These are phyloP conservation scores for Apocrypta bakeri DNA, from an alignment of 1,140 invertebrate genomes.

Conservation along the genomic window DNA sequence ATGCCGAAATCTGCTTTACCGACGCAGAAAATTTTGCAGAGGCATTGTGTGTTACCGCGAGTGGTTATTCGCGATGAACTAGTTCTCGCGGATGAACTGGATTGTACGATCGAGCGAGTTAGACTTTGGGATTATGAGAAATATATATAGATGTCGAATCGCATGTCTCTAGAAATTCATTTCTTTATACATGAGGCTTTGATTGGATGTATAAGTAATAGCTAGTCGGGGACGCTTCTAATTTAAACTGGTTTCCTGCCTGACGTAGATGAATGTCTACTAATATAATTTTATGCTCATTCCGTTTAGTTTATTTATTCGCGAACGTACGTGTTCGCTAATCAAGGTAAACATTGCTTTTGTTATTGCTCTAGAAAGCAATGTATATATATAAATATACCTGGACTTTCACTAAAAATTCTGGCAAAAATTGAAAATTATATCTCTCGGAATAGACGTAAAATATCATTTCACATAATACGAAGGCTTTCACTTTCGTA, in stretches of 20 bases:
- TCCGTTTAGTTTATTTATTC: too few species aligned
- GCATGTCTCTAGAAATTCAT: too few species aligned
- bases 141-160: too few species aligned
- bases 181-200: too few species aligned
- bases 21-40: not conserved
- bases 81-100: not conserved
- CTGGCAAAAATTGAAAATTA: too few species aligned
- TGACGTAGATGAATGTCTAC: too few species aligned
- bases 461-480: not conserved
- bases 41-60: not conserved
- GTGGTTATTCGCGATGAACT: not conserved
- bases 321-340: too few species aligned
- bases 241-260: too few species aligned
- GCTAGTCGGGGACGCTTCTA: too few species aligned
- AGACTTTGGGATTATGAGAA: too few species aligned
- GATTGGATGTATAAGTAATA: not conserved
- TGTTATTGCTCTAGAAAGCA: not conserved
- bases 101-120: not conserved
- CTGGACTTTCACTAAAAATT: not conserved
- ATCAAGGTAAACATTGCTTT: not conserved
- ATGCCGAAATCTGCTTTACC: slow-evolving; percentile 26
- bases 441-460: not conserved
- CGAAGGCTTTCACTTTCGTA: not conserved
- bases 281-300: too few species aligned
- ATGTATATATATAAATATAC: not conserved